These are phyloP conservation scores for Ceuthmochares aereus DNA, from an alignment of 2,113 vertebrate species.

Conservation along the genomic window DNA sequence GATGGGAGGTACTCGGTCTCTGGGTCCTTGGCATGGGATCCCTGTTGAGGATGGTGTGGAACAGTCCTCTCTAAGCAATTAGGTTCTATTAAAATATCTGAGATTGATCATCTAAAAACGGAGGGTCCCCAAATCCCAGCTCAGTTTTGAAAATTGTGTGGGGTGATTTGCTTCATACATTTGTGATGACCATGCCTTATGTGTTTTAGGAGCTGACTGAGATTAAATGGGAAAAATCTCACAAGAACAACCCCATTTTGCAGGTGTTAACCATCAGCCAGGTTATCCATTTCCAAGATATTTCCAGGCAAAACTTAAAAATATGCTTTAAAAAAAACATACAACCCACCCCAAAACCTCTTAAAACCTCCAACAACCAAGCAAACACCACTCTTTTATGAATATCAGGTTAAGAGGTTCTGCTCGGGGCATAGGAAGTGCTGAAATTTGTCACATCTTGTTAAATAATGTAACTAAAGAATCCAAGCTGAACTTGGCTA, in stretches of 20 bases:
- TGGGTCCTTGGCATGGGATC: rapidly evolving
- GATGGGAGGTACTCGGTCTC: not conserved
- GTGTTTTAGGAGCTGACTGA: not conserved
- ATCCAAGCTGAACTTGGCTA: not conserved
- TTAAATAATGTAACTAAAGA: not conserved
- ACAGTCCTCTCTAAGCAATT: not conserved
- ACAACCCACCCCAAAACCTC: not conserved
- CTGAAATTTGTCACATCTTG: slow-evolving; percentile 28
- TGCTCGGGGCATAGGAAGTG: not conserved
- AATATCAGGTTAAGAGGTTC: slow-evolving; percentile 21
- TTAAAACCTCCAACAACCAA: not conserved
- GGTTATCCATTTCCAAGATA: not conserved
- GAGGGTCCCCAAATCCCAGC: not conserved
- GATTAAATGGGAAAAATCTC: not conserved
- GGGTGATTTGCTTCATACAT: not conserved
- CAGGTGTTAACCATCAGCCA: not conserved
- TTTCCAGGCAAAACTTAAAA: not conserved
- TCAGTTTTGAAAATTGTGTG: not conserved
- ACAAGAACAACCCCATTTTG: not conserved
- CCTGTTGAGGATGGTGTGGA: not conserved
- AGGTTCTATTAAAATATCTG: not conserved
- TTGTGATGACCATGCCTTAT: not conserved
- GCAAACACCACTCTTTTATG: not conserved
- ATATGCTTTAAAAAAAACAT: not conserved
- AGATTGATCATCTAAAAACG: not conserved